A percentile compares a stretch with the other conserved stretches of the same genome.
Evolutionary conservation across 2,797 vertebrate species (phyloP).

Genomic region (Poecilia velifera): DNA sequence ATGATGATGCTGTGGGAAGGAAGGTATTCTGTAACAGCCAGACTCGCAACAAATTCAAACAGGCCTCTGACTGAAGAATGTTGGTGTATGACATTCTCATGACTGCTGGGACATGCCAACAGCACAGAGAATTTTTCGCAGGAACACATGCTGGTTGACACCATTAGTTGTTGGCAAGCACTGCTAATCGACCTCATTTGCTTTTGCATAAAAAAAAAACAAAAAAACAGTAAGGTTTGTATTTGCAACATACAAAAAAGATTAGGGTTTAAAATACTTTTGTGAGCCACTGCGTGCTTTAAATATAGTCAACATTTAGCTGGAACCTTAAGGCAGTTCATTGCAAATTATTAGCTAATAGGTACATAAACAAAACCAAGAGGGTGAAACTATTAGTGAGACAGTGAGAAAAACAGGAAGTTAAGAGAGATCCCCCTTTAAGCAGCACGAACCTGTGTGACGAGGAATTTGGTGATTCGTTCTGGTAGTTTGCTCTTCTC

Average conservation of each 20-base stretch:
- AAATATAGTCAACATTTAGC: neutral
- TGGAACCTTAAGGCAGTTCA: neutral
- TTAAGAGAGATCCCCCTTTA: neutral
- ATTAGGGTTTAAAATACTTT: neutral
- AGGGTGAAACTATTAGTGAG: neutral
- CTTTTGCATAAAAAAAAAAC: neutral
- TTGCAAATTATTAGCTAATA: neutral
- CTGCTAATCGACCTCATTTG: neutral
- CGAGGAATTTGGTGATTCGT: constrained; percentile 95
- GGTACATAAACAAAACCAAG: neutral
- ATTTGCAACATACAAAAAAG: neutral
- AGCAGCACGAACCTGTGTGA: constrained; percentile 88
- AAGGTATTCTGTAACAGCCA: neutral
- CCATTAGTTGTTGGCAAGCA: neutral
- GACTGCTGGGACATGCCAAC: neutral
- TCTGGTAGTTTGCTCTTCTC: constrained; percentile 97
- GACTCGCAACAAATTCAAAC: neutral
- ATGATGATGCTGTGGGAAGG: neutral
- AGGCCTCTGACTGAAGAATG: neutral
- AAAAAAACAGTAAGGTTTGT: neutral
- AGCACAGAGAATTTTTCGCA: neutral
- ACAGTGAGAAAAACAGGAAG: neutral
- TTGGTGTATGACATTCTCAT: neutral
- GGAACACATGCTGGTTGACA: neutral
- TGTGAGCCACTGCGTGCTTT: neutral